Conservation (phyloP, 2,888 invertebrate species). For the Archips xylosteana region DNA sequence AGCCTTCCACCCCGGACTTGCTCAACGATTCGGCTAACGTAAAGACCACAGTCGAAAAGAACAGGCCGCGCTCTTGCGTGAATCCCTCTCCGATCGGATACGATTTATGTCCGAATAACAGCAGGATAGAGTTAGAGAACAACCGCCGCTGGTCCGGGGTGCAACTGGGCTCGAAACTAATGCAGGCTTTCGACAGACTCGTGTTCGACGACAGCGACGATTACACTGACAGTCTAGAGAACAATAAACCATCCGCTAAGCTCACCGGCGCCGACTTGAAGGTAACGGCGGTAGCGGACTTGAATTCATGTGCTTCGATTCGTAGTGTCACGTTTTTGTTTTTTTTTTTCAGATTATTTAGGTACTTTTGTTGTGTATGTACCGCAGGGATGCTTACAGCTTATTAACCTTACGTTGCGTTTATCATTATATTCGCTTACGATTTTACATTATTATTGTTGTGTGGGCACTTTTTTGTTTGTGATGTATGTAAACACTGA, state of each 20-base stretch:
- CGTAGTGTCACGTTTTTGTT: constrained; percentile 52
- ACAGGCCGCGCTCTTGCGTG: constrained; percentile 90
- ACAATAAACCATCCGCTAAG: constrained; percentile 76
- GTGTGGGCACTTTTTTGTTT: constrained; percentile 10
- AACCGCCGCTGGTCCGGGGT: constrained; percentile 91
- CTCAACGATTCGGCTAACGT: constrained; percentile 84
- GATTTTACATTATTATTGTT: constrained; percentile 4
- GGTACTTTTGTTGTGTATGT: constrained; percentile 44
- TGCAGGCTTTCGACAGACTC: constrained; percentile 90
- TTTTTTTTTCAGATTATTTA: constrained; percentile 54
- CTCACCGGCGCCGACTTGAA: constrained; percentile 81
- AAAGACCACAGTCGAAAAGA: constrained; percentile 81
- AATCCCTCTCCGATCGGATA: constrained; percentile 82
- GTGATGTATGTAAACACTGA: constrained; percentile 4
- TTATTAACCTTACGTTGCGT: constrained; percentile 25
- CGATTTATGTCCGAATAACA: constrained; percentile 80
- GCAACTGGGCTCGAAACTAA: constrained; percentile 89
- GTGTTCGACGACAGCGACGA: constrained; percentile 89
- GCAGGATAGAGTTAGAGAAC: constrained; percentile 74
- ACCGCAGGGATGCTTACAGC: constrained; percentile 27
- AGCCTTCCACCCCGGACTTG: constrained; percentile 86
- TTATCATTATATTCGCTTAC: constrained; percentile 11
- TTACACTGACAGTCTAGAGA: constrained; percentile 91
- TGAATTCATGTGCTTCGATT: constrained; percentile 57
- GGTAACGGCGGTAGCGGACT: constrained; percentile 71